Conservation (phyloP, 1,140 invertebrate species). For the Hirudo medicinalis region DNA sequence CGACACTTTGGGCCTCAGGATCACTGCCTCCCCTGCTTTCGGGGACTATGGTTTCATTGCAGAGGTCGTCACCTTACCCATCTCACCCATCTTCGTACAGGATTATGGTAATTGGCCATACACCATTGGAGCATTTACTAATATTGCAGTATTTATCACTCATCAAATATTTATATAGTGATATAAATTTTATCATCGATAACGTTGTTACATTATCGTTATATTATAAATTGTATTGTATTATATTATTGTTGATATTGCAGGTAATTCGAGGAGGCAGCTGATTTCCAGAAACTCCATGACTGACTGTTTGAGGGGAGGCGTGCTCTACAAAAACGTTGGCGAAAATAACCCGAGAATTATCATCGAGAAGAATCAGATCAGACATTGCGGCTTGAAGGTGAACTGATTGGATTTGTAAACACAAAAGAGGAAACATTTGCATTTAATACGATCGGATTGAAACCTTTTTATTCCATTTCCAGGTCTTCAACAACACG, state of each 20-base stretch:
- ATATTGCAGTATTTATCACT: background rate
- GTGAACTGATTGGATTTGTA: background rate
- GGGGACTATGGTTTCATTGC: constrained; percentile 90
- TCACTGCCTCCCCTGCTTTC: constrained; percentile 86
- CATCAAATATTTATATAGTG: too few species aligned
- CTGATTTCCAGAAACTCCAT: constrained; percentile 75
- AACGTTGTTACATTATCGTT: too few species aligned
- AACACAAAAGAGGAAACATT: too few species aligned
- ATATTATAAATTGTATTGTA: too few species aligned
- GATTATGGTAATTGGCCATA: constrained; percentile 25
- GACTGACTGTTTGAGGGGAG: constrained; percentile 70
- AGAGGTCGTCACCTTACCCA: constrained; percentile 81
- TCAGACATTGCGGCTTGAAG: constrained; percentile 65
- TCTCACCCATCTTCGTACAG: constrained; percentile 32
- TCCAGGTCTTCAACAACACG: constrained; percentile 15
- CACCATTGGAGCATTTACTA: background rate
- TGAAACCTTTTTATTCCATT: too few species aligned
- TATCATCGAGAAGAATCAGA: constrained; percentile 72
- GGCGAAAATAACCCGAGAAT: constrained; percentile 90
- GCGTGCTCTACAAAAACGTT: constrained; percentile 59
- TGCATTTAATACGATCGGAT: too few species aligned
- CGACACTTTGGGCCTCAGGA: constrained; percentile 65
- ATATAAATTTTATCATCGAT: too few species aligned
- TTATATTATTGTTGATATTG: constrained; percentile 41
- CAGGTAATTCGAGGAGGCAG: constrained; percentile 73